Evolutionary conservation across 2,113 vertebrate genomes (phyloP).

Genomic region (Solea senegalensis): DNA sequence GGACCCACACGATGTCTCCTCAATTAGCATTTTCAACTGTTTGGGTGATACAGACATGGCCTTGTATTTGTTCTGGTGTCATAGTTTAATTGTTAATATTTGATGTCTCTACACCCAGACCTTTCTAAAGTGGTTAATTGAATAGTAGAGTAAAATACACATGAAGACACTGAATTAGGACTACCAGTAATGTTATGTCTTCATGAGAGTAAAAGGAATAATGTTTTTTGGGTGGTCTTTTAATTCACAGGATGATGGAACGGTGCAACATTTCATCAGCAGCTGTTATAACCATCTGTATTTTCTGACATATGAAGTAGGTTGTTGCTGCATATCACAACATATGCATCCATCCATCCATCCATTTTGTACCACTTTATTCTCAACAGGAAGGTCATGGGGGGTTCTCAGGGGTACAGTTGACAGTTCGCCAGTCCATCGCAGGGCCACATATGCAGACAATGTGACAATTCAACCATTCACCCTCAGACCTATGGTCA

Average conservation of each 20-base stretch:
- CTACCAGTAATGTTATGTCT: constrained; percentile 1
- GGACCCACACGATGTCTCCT: constrained; percentile 5
- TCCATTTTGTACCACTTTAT: no score
- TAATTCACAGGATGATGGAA: constrained; percentile 21
- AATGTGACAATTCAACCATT: no score
- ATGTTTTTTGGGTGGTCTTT: neutral
- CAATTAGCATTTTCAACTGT: constrained; percentile 6
- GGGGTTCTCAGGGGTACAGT: no score
- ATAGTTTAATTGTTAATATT: neutral
- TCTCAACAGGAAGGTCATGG: no score
- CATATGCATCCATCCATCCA: no score
- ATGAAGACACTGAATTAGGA: neutral
- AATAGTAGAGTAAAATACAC: neutral
- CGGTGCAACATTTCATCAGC: constrained; percentile 7
- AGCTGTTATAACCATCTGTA: constrained; percentile 13
- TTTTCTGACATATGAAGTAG: no score
- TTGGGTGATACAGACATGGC: constrained; percentile 14
- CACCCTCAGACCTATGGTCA: no score
- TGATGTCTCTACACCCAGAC: neutral
- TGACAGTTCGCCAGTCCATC: neutral
- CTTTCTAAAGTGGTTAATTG: neutral
- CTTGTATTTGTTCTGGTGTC: neutral
- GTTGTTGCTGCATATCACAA: no score
- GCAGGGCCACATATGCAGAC: no score
- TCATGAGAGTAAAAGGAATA: neutral